A percentile compares a stretch with the other conserved stretches of the same genome.
These are phyloP conservation scores for Caenorhabditis latens DNA, from an alignment of 1,140 invertebrate genomes.

Conservation along the genomic window DNA sequence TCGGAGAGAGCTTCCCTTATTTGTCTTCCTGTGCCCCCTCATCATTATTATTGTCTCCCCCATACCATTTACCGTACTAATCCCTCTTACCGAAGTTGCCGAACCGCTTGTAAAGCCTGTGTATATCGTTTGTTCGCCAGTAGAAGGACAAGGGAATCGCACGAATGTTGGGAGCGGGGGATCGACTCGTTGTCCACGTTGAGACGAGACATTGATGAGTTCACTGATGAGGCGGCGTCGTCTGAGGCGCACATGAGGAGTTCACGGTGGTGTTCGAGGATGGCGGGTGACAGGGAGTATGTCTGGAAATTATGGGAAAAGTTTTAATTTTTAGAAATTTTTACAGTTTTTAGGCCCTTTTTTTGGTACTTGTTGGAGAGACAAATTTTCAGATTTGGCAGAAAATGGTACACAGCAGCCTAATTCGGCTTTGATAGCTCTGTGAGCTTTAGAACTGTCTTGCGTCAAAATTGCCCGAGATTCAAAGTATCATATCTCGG, in stretches of 20 bases:
- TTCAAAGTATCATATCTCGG: too few relatives aligned
- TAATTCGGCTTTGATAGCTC: too few relatives aligned
- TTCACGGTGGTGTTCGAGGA: constrained; percentile 73
- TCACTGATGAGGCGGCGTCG: constrained; percentile 53
- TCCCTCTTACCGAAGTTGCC: constrained; percentile 69
- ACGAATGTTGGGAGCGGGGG: constrained; percentile 52
- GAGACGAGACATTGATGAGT: constrained; percentile 10
- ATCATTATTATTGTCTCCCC: background rate
- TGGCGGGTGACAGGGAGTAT: constrained; percentile 75
- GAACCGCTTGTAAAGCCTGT: constrained; percentile 70
- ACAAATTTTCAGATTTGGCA: too few relatives aligned
- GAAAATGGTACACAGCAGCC: too few relatives aligned
- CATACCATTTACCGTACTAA: background rate
- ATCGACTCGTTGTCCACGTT: constrained; percentile 43
- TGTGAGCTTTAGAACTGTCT: too few relatives aligned
- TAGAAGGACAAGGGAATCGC: constrained; percentile 73
- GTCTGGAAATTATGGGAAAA: constrained; percentile 69
- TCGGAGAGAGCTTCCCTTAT: background rate
- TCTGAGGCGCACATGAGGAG: constrained; percentile 66
- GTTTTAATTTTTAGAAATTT: background rate
- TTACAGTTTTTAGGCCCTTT: too few relatives aligned
- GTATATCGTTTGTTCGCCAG: constrained; percentile 76
- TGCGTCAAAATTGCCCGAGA: too few relatives aligned
- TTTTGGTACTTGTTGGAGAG: too few relatives aligned
- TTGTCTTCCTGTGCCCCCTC: background rate